A percentile compares a stretch with the other conserved stretches of the same genome.
These are phyloP conservation scores for Metaphire vulgaris DNA, from an alignment of 1,140 invertebrate species.

Conservation along the genomic window DNA sequence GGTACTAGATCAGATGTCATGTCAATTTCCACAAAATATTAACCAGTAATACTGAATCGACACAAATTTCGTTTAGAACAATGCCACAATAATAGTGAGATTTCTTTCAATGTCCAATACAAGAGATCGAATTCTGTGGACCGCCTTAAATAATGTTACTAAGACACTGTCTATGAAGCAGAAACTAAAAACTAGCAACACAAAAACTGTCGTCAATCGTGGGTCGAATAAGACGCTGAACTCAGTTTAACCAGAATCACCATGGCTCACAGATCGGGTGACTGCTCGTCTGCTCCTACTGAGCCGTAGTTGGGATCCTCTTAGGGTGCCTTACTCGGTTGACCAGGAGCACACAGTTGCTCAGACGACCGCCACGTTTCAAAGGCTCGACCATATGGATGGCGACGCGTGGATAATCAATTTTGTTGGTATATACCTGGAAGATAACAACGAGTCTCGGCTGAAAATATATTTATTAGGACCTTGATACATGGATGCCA, in stretches of 20 bases:
- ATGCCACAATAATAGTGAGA: too few species aligned
- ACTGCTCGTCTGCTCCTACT: background rate
- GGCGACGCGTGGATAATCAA: slow-evolving; percentile 69
- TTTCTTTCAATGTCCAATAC: too few species aligned
- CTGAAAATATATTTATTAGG: too few species aligned
- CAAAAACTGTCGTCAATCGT: background rate
- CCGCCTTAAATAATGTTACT: too few species aligned
- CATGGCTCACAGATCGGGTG: background rate
- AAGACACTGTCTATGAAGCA: background rate
- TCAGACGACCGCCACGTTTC: slow-evolving; percentile 66
- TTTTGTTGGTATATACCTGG: slow-evolving; percentile 72
- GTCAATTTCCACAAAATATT: too few species aligned
- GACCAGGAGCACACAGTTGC: slow-evolving; percentile 68
- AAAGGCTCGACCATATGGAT: slow-evolving; percentile 69
- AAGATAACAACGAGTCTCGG: slow-evolving; percentile 39
- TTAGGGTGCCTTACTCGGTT: slow-evolving; percentile 45
- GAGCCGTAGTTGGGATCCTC: slow-evolving; percentile 19
- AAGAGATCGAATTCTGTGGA: too few species aligned
- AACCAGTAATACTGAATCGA: too few species aligned
- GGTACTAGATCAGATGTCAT: too few species aligned
- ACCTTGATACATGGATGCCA: too few species aligned
- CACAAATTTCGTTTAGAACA: too few species aligned
- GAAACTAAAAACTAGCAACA: background rate
- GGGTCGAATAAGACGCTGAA: background rate
- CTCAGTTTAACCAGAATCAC: background rate